Conservation (phyloP, 1,140 invertebrate genomes). For the Hesperophylax magnus region DNA sequence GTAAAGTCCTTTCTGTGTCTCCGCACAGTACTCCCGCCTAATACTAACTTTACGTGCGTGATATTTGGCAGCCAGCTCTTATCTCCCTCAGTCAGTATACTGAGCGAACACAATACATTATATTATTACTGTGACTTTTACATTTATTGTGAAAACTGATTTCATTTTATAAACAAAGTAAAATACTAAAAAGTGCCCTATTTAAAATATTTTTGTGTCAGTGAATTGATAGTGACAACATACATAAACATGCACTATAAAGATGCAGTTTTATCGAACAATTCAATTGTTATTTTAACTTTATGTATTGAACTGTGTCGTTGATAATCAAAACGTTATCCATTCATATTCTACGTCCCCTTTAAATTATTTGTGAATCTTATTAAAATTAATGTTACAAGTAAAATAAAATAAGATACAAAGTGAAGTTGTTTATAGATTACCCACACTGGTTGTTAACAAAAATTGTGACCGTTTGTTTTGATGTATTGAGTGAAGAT, state of each 20-base stretch:
- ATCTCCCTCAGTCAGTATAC: background rate
- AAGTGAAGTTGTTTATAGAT: no score
- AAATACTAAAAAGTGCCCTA: no score
- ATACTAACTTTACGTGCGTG: conserved; percentile 32
- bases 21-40: conserved; percentile 55
- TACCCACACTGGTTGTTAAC: background rate
- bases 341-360: background rate
- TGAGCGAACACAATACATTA: background rate
- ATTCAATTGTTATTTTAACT: background rate
- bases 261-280: conserved; percentile 17
- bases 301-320: conserved; percentile 14
- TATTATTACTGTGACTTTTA: background rate
- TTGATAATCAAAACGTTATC: background rate
- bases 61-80: background rate
- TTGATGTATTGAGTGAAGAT: conserved; percentile 2
- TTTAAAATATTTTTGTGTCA: conserved; percentile 9
- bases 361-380: background rate
- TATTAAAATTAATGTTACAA: background rate
- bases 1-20: conserved; percentile 64
- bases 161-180: background rate
- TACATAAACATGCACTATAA: conserved; percentile 16
- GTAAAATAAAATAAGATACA: no score
- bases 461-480: background rate
- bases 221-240: conserved; percentile 23
- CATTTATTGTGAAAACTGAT: background rate